Percentiles rank a stretch among this genome's conserved stretches.
Conservation (phyloP, 2,113 vertebrate genomes). For the Ornithorhynchus anatinus region DNA sequence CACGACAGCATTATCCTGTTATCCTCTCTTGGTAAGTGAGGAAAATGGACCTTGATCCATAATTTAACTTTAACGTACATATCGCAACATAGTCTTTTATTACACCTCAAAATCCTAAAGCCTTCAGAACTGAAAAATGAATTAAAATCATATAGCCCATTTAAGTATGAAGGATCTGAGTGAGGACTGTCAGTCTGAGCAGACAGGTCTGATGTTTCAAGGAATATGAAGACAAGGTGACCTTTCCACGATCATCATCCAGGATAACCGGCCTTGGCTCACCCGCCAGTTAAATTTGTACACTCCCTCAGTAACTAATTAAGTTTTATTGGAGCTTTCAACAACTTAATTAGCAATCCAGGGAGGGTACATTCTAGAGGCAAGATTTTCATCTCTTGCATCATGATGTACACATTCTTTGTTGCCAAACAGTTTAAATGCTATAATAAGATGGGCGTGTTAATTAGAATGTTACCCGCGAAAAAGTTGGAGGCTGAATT, state of each 20-base stretch:
- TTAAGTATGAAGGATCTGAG: too few relatives aligned
- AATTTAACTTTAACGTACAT: too few relatives aligned
- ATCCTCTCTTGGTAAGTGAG: too few relatives aligned
- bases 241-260: neutral
- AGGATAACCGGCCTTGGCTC: neutral
- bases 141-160: too few relatives aligned
- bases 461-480: neutral
- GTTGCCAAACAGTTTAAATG: neutral
- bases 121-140: too few relatives aligned
- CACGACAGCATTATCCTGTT: too few relatives aligned
- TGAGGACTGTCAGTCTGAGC: too few relatives aligned
- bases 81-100: too few relatives aligned
- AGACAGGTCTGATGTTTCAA: too few relatives aligned
- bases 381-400: neutral
- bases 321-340: neutral
- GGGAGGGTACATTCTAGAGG: neutral
- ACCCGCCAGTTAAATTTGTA: neutral
- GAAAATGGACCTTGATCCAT: too few relatives aligned
- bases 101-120: too few relatives aligned
- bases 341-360: neutral
- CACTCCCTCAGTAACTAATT: neutral
- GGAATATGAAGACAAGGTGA: neutral
- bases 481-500: neutral
- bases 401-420: neutral
- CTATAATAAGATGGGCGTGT: neutral